Conservation (phyloP, 2,888 invertebrate species). For the Cynaeus angustus region DNA sequence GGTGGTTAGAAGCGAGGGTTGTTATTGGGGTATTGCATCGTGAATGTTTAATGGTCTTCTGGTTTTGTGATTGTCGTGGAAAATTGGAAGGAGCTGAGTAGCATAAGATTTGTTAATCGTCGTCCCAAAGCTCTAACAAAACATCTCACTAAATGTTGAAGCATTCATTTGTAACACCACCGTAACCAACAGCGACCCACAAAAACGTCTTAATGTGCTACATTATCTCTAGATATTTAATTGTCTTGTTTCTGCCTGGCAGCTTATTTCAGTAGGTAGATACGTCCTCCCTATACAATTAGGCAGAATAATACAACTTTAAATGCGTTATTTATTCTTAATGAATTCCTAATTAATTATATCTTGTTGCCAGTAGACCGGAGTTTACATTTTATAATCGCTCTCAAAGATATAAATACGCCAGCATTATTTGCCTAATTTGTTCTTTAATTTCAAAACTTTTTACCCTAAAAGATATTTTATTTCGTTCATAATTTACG, state of each 20-base stretch:
- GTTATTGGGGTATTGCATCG: neutral
- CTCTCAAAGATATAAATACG: conserved; percentile 39
- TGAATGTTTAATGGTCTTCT: conserved; percentile 49
- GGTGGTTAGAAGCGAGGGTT: neutral
- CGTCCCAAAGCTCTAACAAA: conserved; percentile 58
- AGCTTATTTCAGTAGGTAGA: conserved; percentile 53
- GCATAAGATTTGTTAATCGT: conserved; percentile 62
- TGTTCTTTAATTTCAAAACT: conserved; percentile 42
- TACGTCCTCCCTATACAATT: conserved; percentile 47
- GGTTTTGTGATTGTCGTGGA: conserved; percentile 48
- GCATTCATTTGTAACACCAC: conserved; percentile 60
- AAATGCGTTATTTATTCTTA: conserved; percentile 50
- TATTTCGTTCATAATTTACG: conserved; percentile 46
- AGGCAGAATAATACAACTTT: conserved; percentile 47
- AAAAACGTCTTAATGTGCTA: conserved; percentile 61
- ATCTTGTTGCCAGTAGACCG: conserved; percentile 36
- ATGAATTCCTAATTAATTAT: conserved; percentile 50
- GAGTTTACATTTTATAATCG: conserved; percentile 41
- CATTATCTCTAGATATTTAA: conserved; percentile 61
- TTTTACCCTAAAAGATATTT: conserved; percentile 43
- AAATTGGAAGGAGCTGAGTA: conserved; percentile 53
- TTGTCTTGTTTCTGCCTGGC: conserved; percentile 57
- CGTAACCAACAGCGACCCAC: conserved; percentile 57
- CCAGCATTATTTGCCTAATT: conserved; percentile 43
- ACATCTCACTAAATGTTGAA: conserved; percentile 62